Conservation (phyloP, 2,888 invertebrate species). For the Acanthosepion lycidas region DNA sequence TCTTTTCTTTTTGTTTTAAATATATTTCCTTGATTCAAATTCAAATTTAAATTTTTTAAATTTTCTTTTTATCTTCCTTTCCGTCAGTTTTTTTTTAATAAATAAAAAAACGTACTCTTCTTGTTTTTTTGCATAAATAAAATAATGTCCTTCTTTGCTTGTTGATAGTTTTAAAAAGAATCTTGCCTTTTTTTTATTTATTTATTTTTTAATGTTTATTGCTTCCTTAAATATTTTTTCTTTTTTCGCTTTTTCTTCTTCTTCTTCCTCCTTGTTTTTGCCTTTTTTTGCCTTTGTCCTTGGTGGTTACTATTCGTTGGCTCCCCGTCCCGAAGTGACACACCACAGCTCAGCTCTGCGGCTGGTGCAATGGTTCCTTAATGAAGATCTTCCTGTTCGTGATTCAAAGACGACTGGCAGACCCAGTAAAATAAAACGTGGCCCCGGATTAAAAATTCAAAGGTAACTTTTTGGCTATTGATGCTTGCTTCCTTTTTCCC, state of each 20-base stretch:
- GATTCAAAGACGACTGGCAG: neutral
- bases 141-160: neutral
- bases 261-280: neutral
- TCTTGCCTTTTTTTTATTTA: too few species aligned
- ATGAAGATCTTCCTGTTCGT: neutral
- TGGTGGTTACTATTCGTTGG: neutral
- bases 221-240: neutral
- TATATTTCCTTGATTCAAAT: neutral
- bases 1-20: neutral
- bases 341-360: neutral
- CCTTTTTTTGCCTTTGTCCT: neutral
- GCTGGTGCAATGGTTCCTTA: conserved; percentile 33
- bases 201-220: neutral
- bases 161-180: neutral
- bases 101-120: too few species aligned
- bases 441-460: neutral
- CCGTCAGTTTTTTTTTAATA: too few species aligned
- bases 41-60: too few species aligned
- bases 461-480: neutral
- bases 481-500: neutral
- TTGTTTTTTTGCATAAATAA: neutral
- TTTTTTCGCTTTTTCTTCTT: neutral
- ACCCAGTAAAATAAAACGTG: neutral
- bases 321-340: neutral
- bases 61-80: too few species aligned